These are phyloP conservation scores for Notothenia coriiceps DNA, from an alignment of 2,113 vertebrate genomes.

Conservation along the genomic window DNA sequence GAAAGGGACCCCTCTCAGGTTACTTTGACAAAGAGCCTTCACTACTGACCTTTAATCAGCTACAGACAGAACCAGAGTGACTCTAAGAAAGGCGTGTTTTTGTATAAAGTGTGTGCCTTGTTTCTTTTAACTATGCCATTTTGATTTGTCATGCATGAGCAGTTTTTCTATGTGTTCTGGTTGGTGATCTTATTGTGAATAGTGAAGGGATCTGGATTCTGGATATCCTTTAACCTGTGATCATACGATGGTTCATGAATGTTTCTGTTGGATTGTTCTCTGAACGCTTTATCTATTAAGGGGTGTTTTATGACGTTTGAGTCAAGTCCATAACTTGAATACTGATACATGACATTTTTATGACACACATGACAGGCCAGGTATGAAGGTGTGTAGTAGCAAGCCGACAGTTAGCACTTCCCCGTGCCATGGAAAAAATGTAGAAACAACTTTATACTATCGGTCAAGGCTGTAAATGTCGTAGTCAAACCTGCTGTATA, in stretches of 20 bases:
- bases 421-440: neutral
- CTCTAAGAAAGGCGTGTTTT: slow-evolving; percentile 41
- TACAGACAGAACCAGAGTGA: slow-evolving; percentile 45
- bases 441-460: slow-evolving; percentile 10
- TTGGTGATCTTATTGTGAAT: slow-evolving; percentile 1
- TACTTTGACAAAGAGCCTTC: slow-evolving; percentile 68
- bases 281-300: slow-evolving; percentile 17
- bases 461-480: neutral
- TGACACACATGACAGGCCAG: neutral
- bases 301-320: slow-evolving; percentile 33
- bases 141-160: slow-evolving; percentile 43
- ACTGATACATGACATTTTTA: slow-evolving; percentile 3
- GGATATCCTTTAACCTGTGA: neutral
- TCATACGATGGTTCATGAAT: slow-evolving; percentile 38
- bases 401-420: neutral
- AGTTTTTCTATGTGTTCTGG: slow-evolving; percentile 21
- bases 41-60: slow-evolving; percentile 68
- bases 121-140: slow-evolving; percentile 46
- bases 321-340: slow-evolving; percentile 27
- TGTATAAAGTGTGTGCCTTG: slow-evolving; percentile 69
- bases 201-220: slow-evolving; percentile 8
- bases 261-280: slow-evolving; percentile 29
- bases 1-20: slow-evolving; percentile 74
- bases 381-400: neutral
- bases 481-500: slow-evolving; percentile 1